Evolutionary conservation across 2,113 vertebrate genomes (phyloP), one percentile per base, ranked within the genome.

Genomic region (Catagonus wagneri): DNA sequence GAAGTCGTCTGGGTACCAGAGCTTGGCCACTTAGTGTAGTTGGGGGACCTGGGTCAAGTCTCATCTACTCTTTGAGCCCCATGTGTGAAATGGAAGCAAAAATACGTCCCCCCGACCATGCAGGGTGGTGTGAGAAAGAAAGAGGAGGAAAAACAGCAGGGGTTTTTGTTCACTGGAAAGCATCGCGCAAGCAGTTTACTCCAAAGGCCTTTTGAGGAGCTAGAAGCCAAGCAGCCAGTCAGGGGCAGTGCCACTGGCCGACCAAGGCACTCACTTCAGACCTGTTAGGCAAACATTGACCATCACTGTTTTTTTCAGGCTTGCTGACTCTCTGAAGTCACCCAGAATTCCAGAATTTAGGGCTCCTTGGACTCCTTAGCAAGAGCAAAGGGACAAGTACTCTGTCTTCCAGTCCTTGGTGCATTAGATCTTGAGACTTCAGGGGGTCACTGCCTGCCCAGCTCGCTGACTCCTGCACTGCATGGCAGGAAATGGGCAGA

Each of bases 351-450:
- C 87, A 71, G 58, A 52, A 50, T 85, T 75, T 25, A 32, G 44
- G 78, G 39, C 68, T 95, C 69, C 86, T 78, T 93, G 94, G n/a
- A 98, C 89, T 96, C 95, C 91, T 88, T 44, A 54, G 60, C 97
- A 96, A 96, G 92, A 97, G 95, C 85, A 89, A 87, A 97, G 96
- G 96, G 96, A 98, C 23, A 94, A 61, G 89, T 36, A 13, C 34
- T 69, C 52, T 75, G 68, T 94, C 75, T 96, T 68, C 68, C 89
- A 96, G 52, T 96, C 97, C 98, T 96, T 0, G 1, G 93, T 97
- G 96, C 98, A 96, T 98, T 96, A 97, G 95, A 98, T 98, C 94
- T 98, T 94, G 97, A 97, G 97, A 98, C 98, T 98, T 98, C 7
- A 0, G 69, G 68, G 58, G 32, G 19, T n/a, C 32, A 15, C 39